These are phyloP conservation scores for Theocolax elegans DNA, from an alignment of 1,140 invertebrate species.

Conservation along the genomic window DNA sequence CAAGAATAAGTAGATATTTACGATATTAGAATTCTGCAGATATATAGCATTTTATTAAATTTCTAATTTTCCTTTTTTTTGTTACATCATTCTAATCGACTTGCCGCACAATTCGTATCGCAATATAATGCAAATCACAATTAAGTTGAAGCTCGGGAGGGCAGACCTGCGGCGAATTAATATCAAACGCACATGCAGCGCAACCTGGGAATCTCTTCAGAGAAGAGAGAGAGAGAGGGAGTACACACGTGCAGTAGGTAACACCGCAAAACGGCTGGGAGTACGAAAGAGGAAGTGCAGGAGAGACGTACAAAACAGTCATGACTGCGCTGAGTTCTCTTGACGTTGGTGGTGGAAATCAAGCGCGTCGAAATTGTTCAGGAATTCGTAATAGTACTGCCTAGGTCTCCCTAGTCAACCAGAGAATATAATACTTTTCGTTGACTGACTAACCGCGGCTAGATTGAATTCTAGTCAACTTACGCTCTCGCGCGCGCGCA, in stretches of 20 bases:
- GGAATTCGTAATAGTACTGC: neutral
- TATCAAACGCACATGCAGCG: neutral
- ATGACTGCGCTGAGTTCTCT: neutral
- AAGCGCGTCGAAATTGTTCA: constrained; percentile 5
- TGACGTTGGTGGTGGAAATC: neutral
- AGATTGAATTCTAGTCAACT: neutral
- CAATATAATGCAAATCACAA: constrained; percentile 28
- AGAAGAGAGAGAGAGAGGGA: too few relatives aligned
- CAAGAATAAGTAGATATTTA: too few relatives aligned
- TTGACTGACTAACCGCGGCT: neutral
- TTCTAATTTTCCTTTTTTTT: too few relatives aligned
- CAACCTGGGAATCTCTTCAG: too few relatives aligned
- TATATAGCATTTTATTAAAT: too few relatives aligned
- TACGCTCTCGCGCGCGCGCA: neutral
- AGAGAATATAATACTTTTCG: neutral
- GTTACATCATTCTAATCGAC: constrained; percentile 21
- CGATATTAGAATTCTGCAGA: too few relatives aligned
- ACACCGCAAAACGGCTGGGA: too few relatives aligned
- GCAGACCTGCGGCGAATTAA: constrained; percentile 20
- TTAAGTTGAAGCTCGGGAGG: constrained; percentile 3
- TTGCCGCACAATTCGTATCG: constrained; percentile 13
- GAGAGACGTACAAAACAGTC: constrained; percentile 16
- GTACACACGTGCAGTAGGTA: too few relatives aligned
- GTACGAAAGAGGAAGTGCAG: too few relatives aligned
- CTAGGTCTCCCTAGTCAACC: too few relatives aligned